Evolutionary conservation across 2,797 vertebrate genomes (phyloP).

Genomic region (Adrianichthys oophorus): DNA sequence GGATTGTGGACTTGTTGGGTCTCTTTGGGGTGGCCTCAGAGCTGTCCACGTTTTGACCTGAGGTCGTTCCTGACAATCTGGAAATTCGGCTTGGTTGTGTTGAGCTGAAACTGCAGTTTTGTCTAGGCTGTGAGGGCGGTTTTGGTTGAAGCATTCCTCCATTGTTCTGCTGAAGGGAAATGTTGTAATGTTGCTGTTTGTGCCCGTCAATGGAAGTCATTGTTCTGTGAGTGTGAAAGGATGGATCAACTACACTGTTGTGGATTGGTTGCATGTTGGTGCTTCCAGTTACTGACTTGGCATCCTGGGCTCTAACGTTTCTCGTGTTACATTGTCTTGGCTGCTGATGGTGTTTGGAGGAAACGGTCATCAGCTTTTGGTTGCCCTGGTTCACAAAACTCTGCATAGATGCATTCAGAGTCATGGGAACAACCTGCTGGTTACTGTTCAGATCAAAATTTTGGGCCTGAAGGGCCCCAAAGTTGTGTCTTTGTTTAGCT

Average conservation of each 20-base stretch:
- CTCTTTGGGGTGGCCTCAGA: conserved; percentile 84
- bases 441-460: conserved; percentile 72
- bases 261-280: conserved; percentile 72
- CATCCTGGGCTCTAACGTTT: conserved; percentile 77
- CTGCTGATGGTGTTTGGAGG: conserved; percentile 77
- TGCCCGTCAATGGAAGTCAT: conserved; percentile 73
- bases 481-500: conserved; percentile 88
- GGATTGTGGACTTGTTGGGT: conserved; percentile 54
- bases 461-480: conserved; percentile 82
- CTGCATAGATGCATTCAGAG: conserved; percentile 76
- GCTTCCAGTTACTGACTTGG: conserved; percentile 65
- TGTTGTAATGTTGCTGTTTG: conserved; percentile 77
- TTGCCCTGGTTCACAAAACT: conserved; percentile 68
- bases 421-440: conserved; percentile 67
- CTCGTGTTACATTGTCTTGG: conserved; percentile 78
- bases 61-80: conserved; percentile 64
- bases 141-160: conserved; percentile 83
- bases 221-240: conserved; percentile 79
- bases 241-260: conserved; percentile 63
- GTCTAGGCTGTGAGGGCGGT: conserved; percentile 84
- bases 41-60: conserved; percentile 68
- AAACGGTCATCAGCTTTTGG: conserved; percentile 73
- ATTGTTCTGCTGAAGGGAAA: conserved; percentile 76
- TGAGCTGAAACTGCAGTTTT: conserved; percentile 70
- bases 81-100: conserved; percentile 79